Evolutionary conservation across 1,140 invertebrate species (phyloP).

Genomic region (Pteromalus puparum): DNA sequence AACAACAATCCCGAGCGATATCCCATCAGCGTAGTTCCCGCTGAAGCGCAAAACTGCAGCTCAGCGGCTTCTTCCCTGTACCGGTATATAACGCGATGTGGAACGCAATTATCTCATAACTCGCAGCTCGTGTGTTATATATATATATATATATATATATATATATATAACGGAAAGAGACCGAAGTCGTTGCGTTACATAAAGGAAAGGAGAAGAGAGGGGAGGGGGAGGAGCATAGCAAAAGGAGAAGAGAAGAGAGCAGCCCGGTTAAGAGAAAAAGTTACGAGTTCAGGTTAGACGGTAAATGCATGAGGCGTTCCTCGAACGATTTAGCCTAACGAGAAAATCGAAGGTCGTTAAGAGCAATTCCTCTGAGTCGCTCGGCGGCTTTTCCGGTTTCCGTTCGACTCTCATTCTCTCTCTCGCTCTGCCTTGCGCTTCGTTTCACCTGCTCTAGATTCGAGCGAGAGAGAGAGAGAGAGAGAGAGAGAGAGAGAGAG

Average conservation of each 20-base stretch:
- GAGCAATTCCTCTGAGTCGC: conserved; percentile 66
- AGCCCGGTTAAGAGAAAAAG: conserved; percentile 55
- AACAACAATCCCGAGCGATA: too few relatives aligned
- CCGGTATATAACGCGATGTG: conserved; percentile 2
- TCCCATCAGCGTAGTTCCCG: too few relatives aligned
- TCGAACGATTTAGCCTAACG: conserved; percentile 66
- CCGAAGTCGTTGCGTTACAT: conserved; percentile 19
- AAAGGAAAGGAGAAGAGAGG: conserved; percentile 14
- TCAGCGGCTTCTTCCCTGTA: too few relatives aligned
- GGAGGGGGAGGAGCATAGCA: neutral
- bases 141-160: too few relatives aligned
- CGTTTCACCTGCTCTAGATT: conserved; percentile 15
- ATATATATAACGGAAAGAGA: conserved; percentile 21
- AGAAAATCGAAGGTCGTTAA: conserved; percentile 71
- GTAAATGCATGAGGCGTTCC: conserved; percentile 62
- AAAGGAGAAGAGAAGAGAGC: conserved; percentile 25
- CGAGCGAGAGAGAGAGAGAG: too few relatives aligned
- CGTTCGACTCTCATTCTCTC: conserved; percentile 39
- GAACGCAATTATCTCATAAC: conserved; percentile 56
- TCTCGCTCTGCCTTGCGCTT: conserved; percentile 25
- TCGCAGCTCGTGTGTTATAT: conserved; percentile 37
- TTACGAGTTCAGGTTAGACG: conserved; percentile 50
- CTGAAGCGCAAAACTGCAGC: too few relatives aligned
- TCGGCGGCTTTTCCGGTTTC: conserved; percentile 59
- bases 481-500: too few relatives aligned